Evolutionary conservation across 2,888 invertebrate species (phyloP), one percentile per base, ranked within the genome.

Genomic region (Eupithecia inturbata): DNA sequence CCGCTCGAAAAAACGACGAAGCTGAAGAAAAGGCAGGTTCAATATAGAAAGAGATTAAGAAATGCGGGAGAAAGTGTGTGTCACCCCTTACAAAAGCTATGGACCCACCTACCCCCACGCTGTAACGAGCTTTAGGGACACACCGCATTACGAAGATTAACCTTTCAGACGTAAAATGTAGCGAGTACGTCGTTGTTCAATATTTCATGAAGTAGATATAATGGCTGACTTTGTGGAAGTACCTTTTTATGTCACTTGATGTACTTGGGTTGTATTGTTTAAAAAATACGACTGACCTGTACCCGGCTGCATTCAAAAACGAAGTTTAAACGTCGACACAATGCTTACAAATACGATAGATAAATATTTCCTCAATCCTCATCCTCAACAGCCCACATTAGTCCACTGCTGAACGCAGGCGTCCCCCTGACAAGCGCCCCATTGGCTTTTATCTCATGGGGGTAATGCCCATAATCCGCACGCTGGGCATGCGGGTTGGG

Each of bases 61-160:
- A 53, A 53, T 53, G 10, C 10, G n/a, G 22, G 22, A 22, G 49
- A 22, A 22, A 53, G 49, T 53, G n/a, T 53, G 49, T 49, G 49
- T n/a, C n/a, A 22, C 22, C 9, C 10, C 49, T 53, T 12, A 36
- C n/a, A n/a, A 39, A 66, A 66, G 66, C 66, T 39, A 39, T 39
- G 14, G 26, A 39, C 12, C 66, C 66, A 66, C 66, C 39, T 39
- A 14, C 16, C 39, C 39, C 7, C 39, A 22, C 12, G n/a, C 7
- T 26, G 45, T 57, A 14, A 53, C 33, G 68, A 68, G 68, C 68
- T 64, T 33, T 3, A 39, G 49, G 45, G 41, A 22, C 26, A 66
- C 49, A 49, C 67, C 28, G 69, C 62, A 70, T 70, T 70, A 62
- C 41, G 12, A 41, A 69, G 41, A 70, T 70, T 70, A 70, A 39